phyloP scores from a whole-genome alignment of 2,113 vertebrate species.

The Microcebus ravelobensis region DNA sequence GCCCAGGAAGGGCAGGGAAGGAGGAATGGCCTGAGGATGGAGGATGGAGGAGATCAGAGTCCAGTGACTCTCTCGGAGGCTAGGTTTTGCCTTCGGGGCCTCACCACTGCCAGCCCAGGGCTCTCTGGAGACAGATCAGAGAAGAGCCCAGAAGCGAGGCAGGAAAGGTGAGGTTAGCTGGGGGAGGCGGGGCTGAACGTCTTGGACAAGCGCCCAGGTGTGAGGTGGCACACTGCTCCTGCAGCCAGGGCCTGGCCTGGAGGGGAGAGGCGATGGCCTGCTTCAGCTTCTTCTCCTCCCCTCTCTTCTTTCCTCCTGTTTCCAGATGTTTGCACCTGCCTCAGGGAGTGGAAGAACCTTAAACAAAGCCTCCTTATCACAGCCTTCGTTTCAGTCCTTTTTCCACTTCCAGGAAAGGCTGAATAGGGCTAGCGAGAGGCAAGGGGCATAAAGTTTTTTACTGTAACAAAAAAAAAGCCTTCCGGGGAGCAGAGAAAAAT shows the following conservation, averaged over 20 bases:
- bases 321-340: neutral
- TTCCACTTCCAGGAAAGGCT: neutral
- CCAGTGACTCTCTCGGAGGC: neutral
- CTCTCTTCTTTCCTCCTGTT: neutral
- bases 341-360: neutral
- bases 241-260: neutral
- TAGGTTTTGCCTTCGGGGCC: neutral
- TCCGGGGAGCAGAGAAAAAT: neutral
- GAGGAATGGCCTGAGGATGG: neutral
- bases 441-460: neutral
- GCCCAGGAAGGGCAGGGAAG: neutral
- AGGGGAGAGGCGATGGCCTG: neutral
- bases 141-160: neutral
- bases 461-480: neutral
- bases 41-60: neutral
- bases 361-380: neutral
- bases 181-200: neutral
- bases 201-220: neutral
- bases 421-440: neutral
- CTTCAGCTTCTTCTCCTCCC: neutral
- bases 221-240: neutral
- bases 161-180: neutral
- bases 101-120: neutral
- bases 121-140: neutral
- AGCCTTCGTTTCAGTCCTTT: neutral